These are phyloP conservation scores for Aquatica leii DNA, from an alignment of 2,888 invertebrate species.

Conservation along the genomic window DNA sequence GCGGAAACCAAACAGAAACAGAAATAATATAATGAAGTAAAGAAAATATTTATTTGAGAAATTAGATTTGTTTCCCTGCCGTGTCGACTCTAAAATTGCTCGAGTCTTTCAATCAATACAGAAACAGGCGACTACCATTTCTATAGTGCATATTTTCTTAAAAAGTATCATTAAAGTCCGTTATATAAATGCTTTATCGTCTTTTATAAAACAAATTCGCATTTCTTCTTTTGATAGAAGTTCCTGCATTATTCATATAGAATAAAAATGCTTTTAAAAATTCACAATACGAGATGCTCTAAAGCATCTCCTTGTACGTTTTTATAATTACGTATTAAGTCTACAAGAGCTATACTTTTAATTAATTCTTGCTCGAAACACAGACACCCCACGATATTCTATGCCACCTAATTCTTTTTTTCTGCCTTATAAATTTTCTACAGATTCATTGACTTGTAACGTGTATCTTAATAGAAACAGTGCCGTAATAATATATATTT, in stretches of 20 bases:
- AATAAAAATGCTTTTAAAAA: slow-evolving; percentile 52
- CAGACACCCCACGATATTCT: slow-evolving; percentile 17
- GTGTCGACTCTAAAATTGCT: slow-evolving; percentile 54
- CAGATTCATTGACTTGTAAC: slow-evolving; percentile 4
- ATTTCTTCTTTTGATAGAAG: slow-evolving; percentile 47
- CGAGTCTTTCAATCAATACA: slow-evolving; percentile 55
- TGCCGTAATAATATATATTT: no score
- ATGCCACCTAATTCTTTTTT: slow-evolving; percentile 1
- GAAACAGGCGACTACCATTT: slow-evolving; percentile 53
- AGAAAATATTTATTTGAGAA: slow-evolving; percentile 63
- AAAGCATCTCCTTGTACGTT: slow-evolving; percentile 32
- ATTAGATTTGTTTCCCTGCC: slow-evolving; percentile 61
- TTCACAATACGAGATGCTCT: slow-evolving; percentile 45
- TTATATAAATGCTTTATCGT: slow-evolving; percentile 56
- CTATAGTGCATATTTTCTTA: slow-evolving; percentile 55
- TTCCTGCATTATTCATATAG: slow-evolving; percentile 52
- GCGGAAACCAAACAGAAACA: slow-evolving; percentile 57
- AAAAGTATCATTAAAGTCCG: slow-evolving; percentile 56
- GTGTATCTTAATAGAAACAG: not conserved
- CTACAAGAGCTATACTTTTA: slow-evolving; percentile 32
- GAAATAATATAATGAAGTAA: slow-evolving; percentile 62
- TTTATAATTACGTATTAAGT: slow-evolving; percentile 35
- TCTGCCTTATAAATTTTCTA: slow-evolving; percentile 7
- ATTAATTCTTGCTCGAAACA: slow-evolving; percentile 30
- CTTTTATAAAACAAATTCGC: slow-evolving; percentile 50